A percentile compares a stretch with the other conserved stretches of the same genome.
Evolutionary conservation across 2,888 invertebrate species (phyloP).

Genomic region (Phengaris alcon): DNA sequence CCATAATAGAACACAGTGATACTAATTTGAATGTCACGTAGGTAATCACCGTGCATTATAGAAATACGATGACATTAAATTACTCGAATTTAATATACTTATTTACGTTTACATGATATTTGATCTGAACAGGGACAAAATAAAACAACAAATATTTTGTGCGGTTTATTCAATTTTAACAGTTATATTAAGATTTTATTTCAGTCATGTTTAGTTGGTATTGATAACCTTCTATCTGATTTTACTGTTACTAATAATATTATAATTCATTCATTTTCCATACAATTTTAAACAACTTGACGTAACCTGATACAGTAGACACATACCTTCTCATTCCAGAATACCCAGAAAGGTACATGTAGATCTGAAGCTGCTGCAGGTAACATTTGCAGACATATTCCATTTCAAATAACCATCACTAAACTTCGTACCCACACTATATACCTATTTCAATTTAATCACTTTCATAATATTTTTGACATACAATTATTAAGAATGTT

Average conservation of each 20-base stretch:
- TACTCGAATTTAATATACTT: too few species aligned
- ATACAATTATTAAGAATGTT: conserved; percentile 9
- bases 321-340: not conserved
- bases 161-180: conserved; percentile 78
- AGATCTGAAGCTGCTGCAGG: not conserved
- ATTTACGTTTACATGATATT: too few species aligned
- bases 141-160: conserved; percentile 67
- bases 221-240: conserved; percentile 41
- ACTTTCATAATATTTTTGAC: conserved; percentile 11
- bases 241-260: conserved; percentile 39
- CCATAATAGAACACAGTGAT: too few species aligned
- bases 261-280: conserved; percentile 39
- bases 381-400: not conserved
- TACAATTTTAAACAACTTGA: conserved; percentile 36
- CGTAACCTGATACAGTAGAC: not conserved
- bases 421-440: conserved; percentile 8
- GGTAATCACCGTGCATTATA: too few species aligned
- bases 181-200: conserved; percentile 74
- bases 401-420: not conserved
- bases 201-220: conserved; percentile 73
- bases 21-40: too few species aligned
- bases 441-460: conserved; percentile 6
- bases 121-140: conserved; percentile 38
- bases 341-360: not conserved
- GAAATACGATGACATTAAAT: too few species aligned